Percentiles rank a stretch among this genome's conserved stretches.
These are phyloP conservation scores for Heliconius aoede DNA, from an alignment of 2,888 invertebrate species.

Conservation along the genomic window DNA sequence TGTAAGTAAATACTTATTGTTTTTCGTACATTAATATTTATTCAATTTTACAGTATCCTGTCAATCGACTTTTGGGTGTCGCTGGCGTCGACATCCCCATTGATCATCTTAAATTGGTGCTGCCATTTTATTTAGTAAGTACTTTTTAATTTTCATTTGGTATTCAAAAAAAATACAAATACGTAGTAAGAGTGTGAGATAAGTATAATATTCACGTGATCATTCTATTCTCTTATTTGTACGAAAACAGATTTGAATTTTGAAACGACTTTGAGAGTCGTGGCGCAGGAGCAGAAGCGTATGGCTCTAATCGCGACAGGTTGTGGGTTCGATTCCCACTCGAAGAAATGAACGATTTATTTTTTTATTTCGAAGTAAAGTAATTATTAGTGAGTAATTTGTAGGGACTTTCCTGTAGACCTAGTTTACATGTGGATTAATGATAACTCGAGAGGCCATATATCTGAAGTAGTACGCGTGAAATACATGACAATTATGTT, in stretches of 20 bases:
- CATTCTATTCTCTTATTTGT: too few species aligned
- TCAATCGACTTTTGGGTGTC: conserved; percentile 70
- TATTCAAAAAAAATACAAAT: not conserved
- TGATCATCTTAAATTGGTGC: conserved; percentile 70
- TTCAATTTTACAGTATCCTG: conserved; percentile 64
- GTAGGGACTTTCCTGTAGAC: conserved; percentile 8
- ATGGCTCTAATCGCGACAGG: too few species aligned
- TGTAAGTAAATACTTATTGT: not conserved
- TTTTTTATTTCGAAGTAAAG: too few species aligned
- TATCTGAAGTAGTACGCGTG: conserved; percentile 8
- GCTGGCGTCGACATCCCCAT: conserved; percentile 78
- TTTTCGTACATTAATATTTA: not conserved
- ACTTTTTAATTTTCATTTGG: not conserved
- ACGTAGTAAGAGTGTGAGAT: not conserved
- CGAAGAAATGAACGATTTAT: too few species aligned
- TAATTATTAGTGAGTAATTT: too few species aligned
- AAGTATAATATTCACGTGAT: not conserved
- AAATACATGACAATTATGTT: not conserved
- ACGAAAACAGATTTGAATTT: too few species aligned
- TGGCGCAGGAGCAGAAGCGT: too few species aligned
- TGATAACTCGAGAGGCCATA: conserved; percentile 3
- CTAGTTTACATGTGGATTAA: not conserved
- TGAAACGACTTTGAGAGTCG: too few species aligned
- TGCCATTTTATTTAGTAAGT: conserved; percentile 74
- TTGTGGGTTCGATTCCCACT: too few species aligned